Conservation (phyloP, 2,888 invertebrate genomes). For the Anorthoa munda region DNA sequence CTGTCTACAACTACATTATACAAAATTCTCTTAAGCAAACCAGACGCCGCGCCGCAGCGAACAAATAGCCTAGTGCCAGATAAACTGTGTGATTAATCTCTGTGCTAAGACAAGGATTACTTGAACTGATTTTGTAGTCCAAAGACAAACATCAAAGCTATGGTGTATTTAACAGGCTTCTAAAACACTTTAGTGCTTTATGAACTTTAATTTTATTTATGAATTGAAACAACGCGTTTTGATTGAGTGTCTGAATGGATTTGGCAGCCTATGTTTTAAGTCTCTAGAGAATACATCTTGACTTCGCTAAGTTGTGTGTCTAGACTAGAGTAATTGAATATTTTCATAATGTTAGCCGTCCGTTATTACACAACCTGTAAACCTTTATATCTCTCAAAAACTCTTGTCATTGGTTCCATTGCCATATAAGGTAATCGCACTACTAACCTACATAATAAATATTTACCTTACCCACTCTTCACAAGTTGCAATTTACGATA, state of each 20-base stretch:
- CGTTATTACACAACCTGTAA: neutral
- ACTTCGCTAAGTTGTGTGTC: neutral
- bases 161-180: slow-evolving; percentile 16
- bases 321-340: neutral
- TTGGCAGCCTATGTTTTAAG: neutral
- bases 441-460: slow-evolving; percentile 17
- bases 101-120: slow-evolving; percentile 33
- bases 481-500: slow-evolving; percentile 37
- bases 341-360: neutral
- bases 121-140: slow-evolving; percentile 46
- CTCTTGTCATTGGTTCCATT: neutral
- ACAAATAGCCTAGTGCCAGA: slow-evolving; percentile 35
- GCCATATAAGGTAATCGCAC: neutral
- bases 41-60: slow-evolving; percentile 12
- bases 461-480: slow-evolving; percentile 14
- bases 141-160: slow-evolving; percentile 41
- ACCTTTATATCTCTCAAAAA: neutral
- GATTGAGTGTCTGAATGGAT: neutral
- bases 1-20: slow-evolving; percentile 2
- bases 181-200: slow-evolving; percentile 30
- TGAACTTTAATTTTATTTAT: slow-evolving; percentile 4
- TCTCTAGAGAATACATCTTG: neutral
- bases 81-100: slow-evolving; percentile 54
- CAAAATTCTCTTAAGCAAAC: slow-evolving; percentile 10
- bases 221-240: neutral